These are phyloP conservation scores for Spermophilus dauricus DNA, from an alignment of 2,113 vertebrate species.

Conservation along the genomic window DNA sequence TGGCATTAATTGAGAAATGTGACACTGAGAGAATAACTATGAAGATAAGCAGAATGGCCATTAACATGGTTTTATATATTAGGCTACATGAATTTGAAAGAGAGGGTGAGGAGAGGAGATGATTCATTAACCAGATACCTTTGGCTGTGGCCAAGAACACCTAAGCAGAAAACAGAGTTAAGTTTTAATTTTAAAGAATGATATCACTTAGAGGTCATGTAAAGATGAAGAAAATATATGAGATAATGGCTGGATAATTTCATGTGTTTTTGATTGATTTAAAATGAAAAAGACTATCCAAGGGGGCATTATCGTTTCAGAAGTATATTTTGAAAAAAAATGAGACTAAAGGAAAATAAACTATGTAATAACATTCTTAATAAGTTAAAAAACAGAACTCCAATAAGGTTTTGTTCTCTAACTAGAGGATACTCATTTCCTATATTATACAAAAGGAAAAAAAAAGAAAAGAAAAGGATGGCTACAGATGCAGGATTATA, in stretches of 20 bases:
- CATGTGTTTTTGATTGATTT: background rate
- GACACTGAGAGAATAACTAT: background rate
- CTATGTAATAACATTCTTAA: constrained; percentile 8
- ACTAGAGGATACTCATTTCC: background rate
- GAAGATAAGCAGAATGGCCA: background rate
- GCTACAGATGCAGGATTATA: background rate
- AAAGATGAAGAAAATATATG: background rate
- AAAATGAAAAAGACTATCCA: background rate
- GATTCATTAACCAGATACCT: background rate
- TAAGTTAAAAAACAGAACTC: background rate
- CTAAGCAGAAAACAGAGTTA: background rate
- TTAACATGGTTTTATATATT: background rate
- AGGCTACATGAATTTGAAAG: background rate
- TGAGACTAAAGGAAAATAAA: background rate
- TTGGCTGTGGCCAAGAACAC: background rate
- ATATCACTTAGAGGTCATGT: background rate
- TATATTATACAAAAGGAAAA: background rate
- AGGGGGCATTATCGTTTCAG: background rate
- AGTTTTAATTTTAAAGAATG: constrained; percentile 14
- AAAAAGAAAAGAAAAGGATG: background rate
- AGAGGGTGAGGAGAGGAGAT: background rate
- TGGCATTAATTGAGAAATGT: background rate
- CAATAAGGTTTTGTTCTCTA: background rate
- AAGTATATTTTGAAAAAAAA: constrained; percentile 23
- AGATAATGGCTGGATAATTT: background rate